Conservation (phyloP, 2,113 vertebrate genomes). For the Uria lomvia region DNA sequence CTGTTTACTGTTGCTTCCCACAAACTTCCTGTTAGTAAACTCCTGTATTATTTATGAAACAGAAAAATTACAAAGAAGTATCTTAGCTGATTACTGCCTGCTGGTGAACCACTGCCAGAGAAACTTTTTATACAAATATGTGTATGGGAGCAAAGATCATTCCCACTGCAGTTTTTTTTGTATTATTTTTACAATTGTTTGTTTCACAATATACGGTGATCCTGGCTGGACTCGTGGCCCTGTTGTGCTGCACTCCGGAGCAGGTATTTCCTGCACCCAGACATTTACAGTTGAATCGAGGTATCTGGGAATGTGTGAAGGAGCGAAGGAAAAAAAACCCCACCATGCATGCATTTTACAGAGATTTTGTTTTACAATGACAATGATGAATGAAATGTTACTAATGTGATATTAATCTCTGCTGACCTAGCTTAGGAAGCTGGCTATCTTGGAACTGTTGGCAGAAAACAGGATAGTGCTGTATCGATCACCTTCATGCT, state of each 20-base stretch:
- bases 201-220: neutral
- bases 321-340: accelerated
- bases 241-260: neutral
- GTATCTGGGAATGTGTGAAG: neutral
- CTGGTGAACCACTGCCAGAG: constrained; percentile 64
- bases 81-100: constrained; percentile 71
- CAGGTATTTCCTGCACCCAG: neutral
- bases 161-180: neutral
- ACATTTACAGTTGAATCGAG: neutral
- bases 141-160: neutral
- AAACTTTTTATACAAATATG: constrained; percentile 50
- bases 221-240: neutral
- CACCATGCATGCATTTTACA: neutral
- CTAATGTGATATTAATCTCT: neutral
- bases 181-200: neutral
- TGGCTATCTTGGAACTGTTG: accelerated
- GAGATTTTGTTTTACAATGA: neutral
- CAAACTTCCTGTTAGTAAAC: constrained; percentile 81
- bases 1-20: constrained; percentile 78
- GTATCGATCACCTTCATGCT: neutral
- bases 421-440: neutral
- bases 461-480: neutral
- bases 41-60: constrained; percentile 83
- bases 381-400: neutral
- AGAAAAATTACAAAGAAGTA: constrained; percentile 76